These are phyloP conservation scores for Lutra lutra DNA, from an alignment of 2,797 vertebrate species.

Conservation along the genomic window DNA sequence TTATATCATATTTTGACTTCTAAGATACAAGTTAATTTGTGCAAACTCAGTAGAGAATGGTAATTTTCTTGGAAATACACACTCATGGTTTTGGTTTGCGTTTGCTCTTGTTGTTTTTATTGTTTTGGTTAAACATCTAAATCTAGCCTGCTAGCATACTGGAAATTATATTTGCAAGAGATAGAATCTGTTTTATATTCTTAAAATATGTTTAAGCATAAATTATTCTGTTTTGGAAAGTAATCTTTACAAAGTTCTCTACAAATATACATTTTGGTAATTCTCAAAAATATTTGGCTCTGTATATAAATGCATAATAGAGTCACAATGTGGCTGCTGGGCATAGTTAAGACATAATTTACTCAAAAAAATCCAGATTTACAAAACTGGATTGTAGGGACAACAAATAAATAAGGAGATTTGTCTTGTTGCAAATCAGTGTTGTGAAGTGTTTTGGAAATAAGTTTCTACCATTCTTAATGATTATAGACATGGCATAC, in stretches of 20 bases:
- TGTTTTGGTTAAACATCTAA: constrained; percentile 39
- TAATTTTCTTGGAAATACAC: not conserved
- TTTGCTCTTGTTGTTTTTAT: not conserved
- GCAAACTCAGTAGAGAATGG: not conserved
- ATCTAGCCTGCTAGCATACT: not conserved
- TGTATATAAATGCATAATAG: not conserved
- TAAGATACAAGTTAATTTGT: not conserved
- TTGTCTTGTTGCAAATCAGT: not conserved
- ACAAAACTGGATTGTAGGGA: not conserved
- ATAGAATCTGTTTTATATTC: constrained; percentile 14
- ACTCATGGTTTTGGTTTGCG: not conserved
- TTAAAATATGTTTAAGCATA: constrained; percentile 8
- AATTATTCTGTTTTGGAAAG: not conserved
- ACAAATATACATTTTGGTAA: not conserved
- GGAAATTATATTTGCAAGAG: constrained; percentile 5
- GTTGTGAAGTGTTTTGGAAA: not conserved
- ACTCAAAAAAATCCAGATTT: not conserved
- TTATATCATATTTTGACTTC: constrained; percentile 23
- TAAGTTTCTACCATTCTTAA: not conserved
- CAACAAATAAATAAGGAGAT: not conserved
- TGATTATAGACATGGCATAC: not conserved
- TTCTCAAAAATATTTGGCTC: not conserved
- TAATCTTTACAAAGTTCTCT: constrained; percentile 4
- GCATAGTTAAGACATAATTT: not conserved
- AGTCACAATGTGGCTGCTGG: not conserved